Base-by-base conservation (phyloP, 2,797 vertebrate genomes). In the Sparidentex hasta region DNA sequence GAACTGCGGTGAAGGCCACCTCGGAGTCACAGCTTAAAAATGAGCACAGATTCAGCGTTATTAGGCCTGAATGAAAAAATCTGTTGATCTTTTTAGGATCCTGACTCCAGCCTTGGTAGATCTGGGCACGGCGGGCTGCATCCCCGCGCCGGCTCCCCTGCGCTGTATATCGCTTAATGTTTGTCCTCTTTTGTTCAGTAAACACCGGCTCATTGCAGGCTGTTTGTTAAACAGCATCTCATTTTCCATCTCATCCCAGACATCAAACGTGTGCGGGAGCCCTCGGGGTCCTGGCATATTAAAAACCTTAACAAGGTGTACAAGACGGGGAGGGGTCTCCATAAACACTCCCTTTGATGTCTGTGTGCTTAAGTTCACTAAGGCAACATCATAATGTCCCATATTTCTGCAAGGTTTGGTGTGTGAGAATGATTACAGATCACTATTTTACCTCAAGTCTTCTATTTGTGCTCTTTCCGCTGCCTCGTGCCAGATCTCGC, bases 141-240 rank as follows among this genome's bases (percentile, higher is more conserved):
- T 87, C 65, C 50, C 64, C 61, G 17, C 11, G 23, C 5, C 8
- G 11, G 63, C 25, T 87, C 64, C 50, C 50, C 57, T 62, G 14
- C 9, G 27, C 4, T 59, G 55, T 11, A 25, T 74, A 65, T 61
- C 20, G 0, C 33, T 71, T 68, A 57, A 75, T 83, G 54, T 83
- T 72, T 82, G 74, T 81, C 67, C 65, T 70, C 79, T 69, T 87
- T 84, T 83, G 80, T 86, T 91, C 47, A 3, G 73, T 92, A 90
- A 93, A 88, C 81, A 79, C 76, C 81, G 23, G 48, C 72, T 88
- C 70, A 78, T 90, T 87, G 76, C 70, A 68, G 61, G 65, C 87
- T 85, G 74, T 92, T 93, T 89, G 88, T 89, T 87, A 59, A 92
- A 85, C 80, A 84, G 83, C 65, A 83, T 87, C 75, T 87, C 63